Evolutionary conservation across 1,140 invertebrate genomes (phyloP), one percentile per base, ranked within the genome.

Genomic region (Caenorhabditis inopinata): DNA sequence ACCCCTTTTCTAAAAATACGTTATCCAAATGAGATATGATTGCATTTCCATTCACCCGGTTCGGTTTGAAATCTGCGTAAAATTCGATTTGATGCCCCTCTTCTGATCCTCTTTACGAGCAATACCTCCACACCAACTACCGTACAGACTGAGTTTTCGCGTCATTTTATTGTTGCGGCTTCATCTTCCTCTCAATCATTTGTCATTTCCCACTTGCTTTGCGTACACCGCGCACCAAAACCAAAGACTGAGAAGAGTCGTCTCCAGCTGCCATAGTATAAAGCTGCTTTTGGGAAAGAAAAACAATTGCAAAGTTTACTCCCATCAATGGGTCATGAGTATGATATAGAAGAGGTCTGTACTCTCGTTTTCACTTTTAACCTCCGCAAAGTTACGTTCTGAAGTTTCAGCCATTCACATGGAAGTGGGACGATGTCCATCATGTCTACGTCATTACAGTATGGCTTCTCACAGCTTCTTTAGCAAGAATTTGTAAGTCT

Each of bases 401-500:
- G 6, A 27, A 80, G 7, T 79, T 85, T 84, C 45, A 85, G 85
- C 35, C 86, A 21, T 51, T 86, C 14, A 76, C 45, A 12, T 80
- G 83, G 27, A 76, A 86, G 18, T 86, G 81, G 83, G 58, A 85
- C n/a, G 78, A 83, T 74, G 85, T 86, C 27, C 68, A 85, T 27
- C 58, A 45, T 9, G 82, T 85, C 3, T 87, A 83, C 77, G 82
- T 83, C 7, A 77, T 88, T 35, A 78, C 80, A 47, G 29, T 82
- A 45, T 87, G 86, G 86, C 74, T 87, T 11, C 77, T 87, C 5
- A 35, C 86, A 4, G 85, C 86, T 14, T 79, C 81, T 14, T 62
- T 88, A 14, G 86, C 86, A 21, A 88, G 87, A 83, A 85, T 87
- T 23, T 68, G 85, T 86, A 49, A 82, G 85, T 83, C 79, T n/a